These are phyloP conservation scores for Chromobotia macracanthus DNA, from an alignment of 2,797 vertebrate species.

Conservation along the genomic window DNA sequence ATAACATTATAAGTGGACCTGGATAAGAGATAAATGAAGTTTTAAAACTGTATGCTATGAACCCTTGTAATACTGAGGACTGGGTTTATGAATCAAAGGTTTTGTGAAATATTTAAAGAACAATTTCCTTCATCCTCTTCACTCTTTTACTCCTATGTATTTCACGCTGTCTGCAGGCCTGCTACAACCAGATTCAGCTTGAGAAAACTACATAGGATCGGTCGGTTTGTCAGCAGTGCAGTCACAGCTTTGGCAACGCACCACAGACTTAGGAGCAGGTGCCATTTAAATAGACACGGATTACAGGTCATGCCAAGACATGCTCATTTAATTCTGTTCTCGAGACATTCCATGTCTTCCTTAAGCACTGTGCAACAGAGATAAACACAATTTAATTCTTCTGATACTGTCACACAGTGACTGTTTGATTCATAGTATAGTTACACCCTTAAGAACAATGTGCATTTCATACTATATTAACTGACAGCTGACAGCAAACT, in stretches of 20 bases:
- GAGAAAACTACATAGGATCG: constrained; percentile 83
- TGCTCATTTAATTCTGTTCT: constrained; percentile 12
- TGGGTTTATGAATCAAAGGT: background rate
- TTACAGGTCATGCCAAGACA: constrained; percentile 25
- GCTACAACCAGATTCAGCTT: constrained; percentile 93
- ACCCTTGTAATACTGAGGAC: background rate
- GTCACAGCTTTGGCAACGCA: background rate
- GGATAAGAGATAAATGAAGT: too few relatives aligned
- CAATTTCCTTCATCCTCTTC: background rate
- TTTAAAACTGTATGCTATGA: too few relatives aligned
- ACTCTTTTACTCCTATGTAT: background rate
- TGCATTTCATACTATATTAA: background rate
- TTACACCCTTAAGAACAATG: background rate
- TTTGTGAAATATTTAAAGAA: constrained; percentile 2
- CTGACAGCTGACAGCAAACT: background rate
- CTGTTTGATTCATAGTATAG: background rate
- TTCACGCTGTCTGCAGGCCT: constrained; percentile 80
- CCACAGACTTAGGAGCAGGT: constrained; percentile 21
- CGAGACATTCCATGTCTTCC: background rate
- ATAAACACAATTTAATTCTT: background rate
- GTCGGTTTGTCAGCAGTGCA: background rate
- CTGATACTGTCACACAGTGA: background rate
- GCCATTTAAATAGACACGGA: constrained; percentile 24
- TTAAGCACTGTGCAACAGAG: background rate
- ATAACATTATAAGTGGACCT: too few relatives aligned